These are phyloP conservation scores for Anguilla megastoma DNA, from an alignment of 2,797 vertebrate species.

Conservation along the genomic window DNA sequence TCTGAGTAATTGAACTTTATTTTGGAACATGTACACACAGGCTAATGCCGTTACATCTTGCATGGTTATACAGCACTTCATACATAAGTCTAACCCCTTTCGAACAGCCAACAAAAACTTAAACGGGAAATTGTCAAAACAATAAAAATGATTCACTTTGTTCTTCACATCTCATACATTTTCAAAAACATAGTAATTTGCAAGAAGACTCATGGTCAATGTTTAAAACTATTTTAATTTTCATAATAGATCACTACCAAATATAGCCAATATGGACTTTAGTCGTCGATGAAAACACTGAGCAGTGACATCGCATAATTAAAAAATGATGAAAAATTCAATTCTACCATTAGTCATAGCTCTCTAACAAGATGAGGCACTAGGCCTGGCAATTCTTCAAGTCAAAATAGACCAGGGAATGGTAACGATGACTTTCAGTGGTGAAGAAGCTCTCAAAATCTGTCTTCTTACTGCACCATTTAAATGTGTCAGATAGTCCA, in stretches of 20 bases:
- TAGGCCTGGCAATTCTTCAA: background rate
- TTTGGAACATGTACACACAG: background rate
- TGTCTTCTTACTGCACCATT: background rate
- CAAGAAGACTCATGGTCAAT: background rate
- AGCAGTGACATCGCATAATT: background rate
- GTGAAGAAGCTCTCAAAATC: slow-evolving; percentile 5
- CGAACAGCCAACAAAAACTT: background rate
- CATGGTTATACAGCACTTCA: background rate
- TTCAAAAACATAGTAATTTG: background rate
- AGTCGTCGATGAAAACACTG: background rate
- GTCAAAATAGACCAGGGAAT: background rate
- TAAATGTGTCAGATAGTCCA: background rate
- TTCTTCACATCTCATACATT: background rate
- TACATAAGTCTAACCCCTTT: background rate
- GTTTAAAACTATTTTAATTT: slow-evolving; percentile 15
- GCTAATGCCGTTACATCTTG: background rate
- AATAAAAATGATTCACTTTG: background rate
- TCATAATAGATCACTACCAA: background rate
- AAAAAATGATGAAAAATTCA: background rate
- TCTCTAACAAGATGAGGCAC: background rate
- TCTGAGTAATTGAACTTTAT: background rate
- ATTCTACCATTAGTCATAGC: background rate
- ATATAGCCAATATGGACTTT: background rate
- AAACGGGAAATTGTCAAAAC: background rate
- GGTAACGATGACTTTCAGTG: background rate